Base-by-base conservation (phyloP, 2,888 invertebrate species). In the Tetragonisca angustula region DNA sequence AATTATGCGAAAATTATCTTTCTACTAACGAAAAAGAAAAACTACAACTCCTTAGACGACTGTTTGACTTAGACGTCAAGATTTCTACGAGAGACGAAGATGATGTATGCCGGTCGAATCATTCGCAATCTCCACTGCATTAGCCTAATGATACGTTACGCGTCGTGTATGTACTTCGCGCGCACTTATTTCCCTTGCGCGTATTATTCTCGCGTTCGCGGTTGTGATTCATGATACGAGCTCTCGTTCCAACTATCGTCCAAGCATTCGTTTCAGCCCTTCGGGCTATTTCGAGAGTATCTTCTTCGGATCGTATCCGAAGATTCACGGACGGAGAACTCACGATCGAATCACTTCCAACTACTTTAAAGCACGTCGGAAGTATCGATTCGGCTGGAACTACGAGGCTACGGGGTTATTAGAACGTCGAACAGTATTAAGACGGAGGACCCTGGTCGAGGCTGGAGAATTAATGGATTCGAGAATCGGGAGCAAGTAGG, bases 391-490 rank as follows among this genome's bases (percentile, higher is more conserved):
- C 43, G 43, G 43, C 61, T 68, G 21, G 50, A 71, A 78, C 24
- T 56, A 81, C 71, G 67, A 67, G 65, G 49, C 65, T 50, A 79
- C 36, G 3, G 27, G 75, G 65, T 65, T 77, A 77, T 64, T 65
- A 56, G 70, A 52, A 50, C 65, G 36, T 15, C 52, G 49, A 65
- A 32, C 9, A 13, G 56, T 54, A 71, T 71, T 77, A 52, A 27
- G 52, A 76, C 24, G n/a, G 21, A 43, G 62, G 43, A 69, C 21
- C 61, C 4, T 32, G 32, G 56, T 52, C 50, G 13, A 32, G 67
- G 49, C 50, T 76, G 69, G 67, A 24, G 54, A 79, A 79, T 79
- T 79, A 79, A 79, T 79, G 77, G 69, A 70, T 43, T 62, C 49
- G 43, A 54, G 69, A 32, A 69, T 43, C 54, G 59, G 67, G 67